Evolutionary conservation across 2,888 invertebrate species (phyloP), one percentile per base, ranked within the genome.

Genomic region (Loripinus fragilis): DNA sequence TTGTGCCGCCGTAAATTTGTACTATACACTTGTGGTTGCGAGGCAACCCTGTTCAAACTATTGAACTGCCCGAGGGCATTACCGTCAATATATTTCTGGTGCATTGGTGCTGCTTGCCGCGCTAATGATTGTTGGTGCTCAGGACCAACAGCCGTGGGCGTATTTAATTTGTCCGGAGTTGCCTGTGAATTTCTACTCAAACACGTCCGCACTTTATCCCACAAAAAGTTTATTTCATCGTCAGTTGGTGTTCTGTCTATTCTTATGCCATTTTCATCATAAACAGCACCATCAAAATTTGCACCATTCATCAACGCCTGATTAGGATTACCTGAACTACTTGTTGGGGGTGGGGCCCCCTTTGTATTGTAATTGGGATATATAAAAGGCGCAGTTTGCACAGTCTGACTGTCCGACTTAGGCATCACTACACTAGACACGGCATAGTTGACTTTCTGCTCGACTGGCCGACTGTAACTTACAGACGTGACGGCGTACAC

Each of bases 161-260:
- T 41, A 25, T 76, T 81, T 28, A 74, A 67, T 45, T 71, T 70
- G 48, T 83, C 79, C 25, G 74, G 74, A 15, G 83, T 76, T 0
- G 78, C 73, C 8, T 75, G 72, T 0, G 81, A 77, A 71, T 76
- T 85, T 64, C 85, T 41, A 78, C 82, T 80, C 38, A 93, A 85
- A 79, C 93, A 93, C n/a, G 86, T 90, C 10, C 92, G 82, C 23
- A 93, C 91, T 77, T 91, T 92, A 67, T 92, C 91, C 93, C 93
- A 93, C 38, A 93, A 81, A 78, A 87, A 90, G 82, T 92, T 92
- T 20, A 93, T 93, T 71, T 93, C 93, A 48, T 92, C 93, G 75
- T 93, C 93, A n/a, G 93, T 93, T 1, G 93, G 93, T 2, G 93
- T 93, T 41, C 91, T 79, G 73, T 93, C 93, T 42, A 93, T 87